phyloP scores from a whole-genome alignment of 2,888 invertebrate genomes.

The Argynnis bischoffii region DNA sequence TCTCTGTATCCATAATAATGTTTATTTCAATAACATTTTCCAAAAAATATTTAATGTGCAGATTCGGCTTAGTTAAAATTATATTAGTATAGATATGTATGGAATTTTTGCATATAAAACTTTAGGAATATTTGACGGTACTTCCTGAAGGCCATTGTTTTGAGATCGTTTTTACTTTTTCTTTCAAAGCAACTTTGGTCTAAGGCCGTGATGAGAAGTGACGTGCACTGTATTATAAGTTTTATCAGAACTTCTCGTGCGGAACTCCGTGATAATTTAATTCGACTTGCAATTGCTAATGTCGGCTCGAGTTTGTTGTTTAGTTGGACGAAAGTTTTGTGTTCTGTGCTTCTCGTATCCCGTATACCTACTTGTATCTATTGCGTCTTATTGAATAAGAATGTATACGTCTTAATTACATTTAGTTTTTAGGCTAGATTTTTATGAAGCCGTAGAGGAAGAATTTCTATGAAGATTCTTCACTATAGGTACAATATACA shows the following conservation, averaged over 20 bases:
- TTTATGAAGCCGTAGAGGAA: too few relatives aligned
- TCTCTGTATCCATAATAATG: too few relatives aligned
- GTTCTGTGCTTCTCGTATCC: too few relatives aligned
- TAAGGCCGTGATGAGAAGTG: constrained; percentile 9
- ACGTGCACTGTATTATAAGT: constrained; percentile 14
- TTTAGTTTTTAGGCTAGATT: too few relatives aligned
- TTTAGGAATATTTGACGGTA: neutral
- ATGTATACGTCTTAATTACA: neutral
- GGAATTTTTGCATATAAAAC: neutral
- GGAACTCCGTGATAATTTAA: constrained; percentile 2
- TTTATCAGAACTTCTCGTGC: constrained; percentile 1
- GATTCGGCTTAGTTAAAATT: too few relatives aligned
- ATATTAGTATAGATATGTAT: too few relatives aligned
- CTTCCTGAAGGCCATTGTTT: neutral
- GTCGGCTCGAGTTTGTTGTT: neutral
- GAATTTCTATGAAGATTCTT: too few relatives aligned
- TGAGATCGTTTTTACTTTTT: neutral
- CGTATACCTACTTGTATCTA: neutral
- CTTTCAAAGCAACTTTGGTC: constrained; percentile 4
- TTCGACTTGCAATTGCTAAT: constrained; percentile 17
- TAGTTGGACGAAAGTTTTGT: neutral
- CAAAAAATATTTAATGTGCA: too few relatives aligned
- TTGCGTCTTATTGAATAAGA: neutral
- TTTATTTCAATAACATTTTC: too few relatives aligned
- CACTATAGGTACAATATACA: too few relatives aligned